Conservation (phyloP, 2,113 vertebrate genomes). For the Taurulus bubalis region DNA sequence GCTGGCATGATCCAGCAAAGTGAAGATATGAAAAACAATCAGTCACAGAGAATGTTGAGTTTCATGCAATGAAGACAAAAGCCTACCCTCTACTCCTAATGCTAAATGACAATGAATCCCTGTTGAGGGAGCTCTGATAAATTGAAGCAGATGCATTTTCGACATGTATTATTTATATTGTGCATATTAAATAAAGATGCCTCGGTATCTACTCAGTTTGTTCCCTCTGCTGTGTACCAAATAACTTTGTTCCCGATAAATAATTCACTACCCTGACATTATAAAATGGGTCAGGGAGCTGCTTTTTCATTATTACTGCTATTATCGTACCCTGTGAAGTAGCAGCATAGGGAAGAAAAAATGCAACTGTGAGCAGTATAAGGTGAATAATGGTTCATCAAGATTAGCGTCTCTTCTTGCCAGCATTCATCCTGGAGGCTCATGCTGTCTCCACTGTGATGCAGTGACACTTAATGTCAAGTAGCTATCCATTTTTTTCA, state of each 20-base stretch:
- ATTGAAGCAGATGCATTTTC: slow-evolving; percentile 80
- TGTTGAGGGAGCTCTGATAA: slow-evolving; percentile 78
- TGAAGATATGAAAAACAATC: slow-evolving; percentile 71
- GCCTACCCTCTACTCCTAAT: slow-evolving; percentile 63
- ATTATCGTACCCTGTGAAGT: slow-evolving; percentile 72
- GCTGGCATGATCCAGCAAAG: slow-evolving; percentile 62
- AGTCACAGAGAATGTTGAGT: slow-evolving; percentile 58
- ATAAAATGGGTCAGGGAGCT: slow-evolving; percentile 80
- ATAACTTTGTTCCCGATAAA: slow-evolving; percentile 85
- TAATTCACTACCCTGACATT: slow-evolving; percentile 82
- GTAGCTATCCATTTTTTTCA: slow-evolving; percentile 41
- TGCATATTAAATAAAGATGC: slow-evolving; percentile 82
- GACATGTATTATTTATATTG: slow-evolving; percentile 82
- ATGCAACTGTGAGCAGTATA: slow-evolving; percentile 33
- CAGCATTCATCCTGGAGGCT: slow-evolving; percentile 52
- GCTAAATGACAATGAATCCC: slow-evolving; percentile 75
- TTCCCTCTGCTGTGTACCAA: slow-evolving; percentile 83
- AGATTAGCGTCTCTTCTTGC: slow-evolving; percentile 53
- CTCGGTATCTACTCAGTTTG: slow-evolving; percentile 78
- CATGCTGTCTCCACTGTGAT: slow-evolving; percentile 43
- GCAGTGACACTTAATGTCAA: slow-evolving; percentile 57
- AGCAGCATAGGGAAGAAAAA: slow-evolving; percentile 57
- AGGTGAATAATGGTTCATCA: slow-evolving; percentile 42
- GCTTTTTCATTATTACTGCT: slow-evolving; percentile 80
- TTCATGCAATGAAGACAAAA: slow-evolving; percentile 74